These are phyloP conservation scores for Ardeotis arabs DNA, from an alignment of 2,113 vertebrate species.

Conservation along the genomic window DNA sequence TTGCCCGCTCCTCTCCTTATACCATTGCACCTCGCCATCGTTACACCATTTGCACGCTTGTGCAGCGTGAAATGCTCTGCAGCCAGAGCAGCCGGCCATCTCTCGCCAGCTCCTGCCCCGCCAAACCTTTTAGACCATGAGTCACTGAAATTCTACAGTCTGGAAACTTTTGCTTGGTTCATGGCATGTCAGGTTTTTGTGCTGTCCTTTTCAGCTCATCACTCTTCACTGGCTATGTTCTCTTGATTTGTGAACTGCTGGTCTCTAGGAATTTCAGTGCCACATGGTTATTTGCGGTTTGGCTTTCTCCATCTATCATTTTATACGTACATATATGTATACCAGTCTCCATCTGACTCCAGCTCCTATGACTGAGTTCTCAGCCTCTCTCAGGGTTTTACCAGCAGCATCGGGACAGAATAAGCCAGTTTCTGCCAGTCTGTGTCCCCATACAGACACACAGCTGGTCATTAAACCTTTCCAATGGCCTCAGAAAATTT, in stretches of 20 bases:
- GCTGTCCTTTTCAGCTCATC: conserved; percentile 16
- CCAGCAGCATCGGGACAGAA: background rate
- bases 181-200: fast-evolving
- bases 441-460: background rate
- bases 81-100: background rate
- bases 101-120: background rate
- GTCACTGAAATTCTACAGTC: background rate
- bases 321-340: background rate
- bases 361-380: background rate
- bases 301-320: background rate
- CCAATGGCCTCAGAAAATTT: background rate
- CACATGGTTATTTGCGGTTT: conserved; percentile 6
- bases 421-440: background rate
- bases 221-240: background rate
- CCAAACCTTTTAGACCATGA: background rate
- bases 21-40: background rate
- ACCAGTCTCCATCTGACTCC: background rate
- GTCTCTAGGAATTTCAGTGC: conserved; percentile 5
- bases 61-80: background rate
- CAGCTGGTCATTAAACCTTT: background rate
- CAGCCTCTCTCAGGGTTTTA: background rate
- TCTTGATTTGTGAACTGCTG: conserved; percentile 41
- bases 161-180: background rate
- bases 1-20: fast-evolving
- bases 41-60: fast-evolving